Evolutionary conservation across 1,140 invertebrate species (phyloP).

Genomic region (Caligus rogercresseyi): DNA sequence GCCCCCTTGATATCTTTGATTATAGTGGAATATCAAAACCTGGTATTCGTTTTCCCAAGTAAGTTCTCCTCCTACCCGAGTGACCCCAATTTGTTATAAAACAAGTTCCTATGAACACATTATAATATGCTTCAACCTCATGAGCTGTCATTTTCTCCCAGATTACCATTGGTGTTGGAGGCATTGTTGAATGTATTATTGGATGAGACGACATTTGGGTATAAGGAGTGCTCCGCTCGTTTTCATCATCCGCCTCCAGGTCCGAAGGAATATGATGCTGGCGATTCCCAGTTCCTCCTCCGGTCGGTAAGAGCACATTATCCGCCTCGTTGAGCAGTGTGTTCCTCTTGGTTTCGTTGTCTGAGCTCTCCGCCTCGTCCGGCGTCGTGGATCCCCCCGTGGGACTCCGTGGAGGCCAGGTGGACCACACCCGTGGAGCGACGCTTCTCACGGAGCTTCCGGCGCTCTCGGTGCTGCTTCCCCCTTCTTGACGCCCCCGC

Average conservation of each 20-base stretch:
- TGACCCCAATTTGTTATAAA: too few relatives aligned
- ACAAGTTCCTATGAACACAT: too few relatives aligned
- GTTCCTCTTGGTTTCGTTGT: slow-evolving; percentile 36
- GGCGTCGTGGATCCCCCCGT: slow-evolving; percentile 43
- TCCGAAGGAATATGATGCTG: slow-evolving; percentile 33
- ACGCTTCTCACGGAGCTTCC: slow-evolving; percentile 43
- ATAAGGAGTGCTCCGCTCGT: slow-evolving; percentile 31
- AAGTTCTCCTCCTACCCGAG: too few relatives aligned
- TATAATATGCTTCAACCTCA: too few relatives aligned
- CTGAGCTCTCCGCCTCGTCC: slow-evolving; percentile 40
- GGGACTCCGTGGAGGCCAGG: slow-evolving; percentile 45
- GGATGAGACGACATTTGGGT: too few relatives aligned
- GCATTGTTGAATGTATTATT: too few relatives aligned
- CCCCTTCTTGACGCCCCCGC: slow-evolving; percentile 40
- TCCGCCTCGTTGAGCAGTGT: slow-evolving; percentile 37
- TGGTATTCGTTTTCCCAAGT: too few relatives aligned
- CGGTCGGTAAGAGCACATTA: neutral
- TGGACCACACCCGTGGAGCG: slow-evolving; percentile 44
- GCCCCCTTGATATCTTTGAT: too few relatives aligned
- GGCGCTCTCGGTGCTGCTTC: slow-evolving; percentile 39
- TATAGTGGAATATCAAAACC: too few relatives aligned
- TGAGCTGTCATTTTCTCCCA: too few relatives aligned
- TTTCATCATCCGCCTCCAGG: slow-evolving; percentile 44
- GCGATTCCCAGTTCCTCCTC: neutral
- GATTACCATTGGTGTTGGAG: too few relatives aligned